Percentiles rank a stretch among this genome's conserved stretches.
These are phyloP conservation scores for Poecilus cupreus DNA, from an alignment of 2,888 invertebrate genomes.

Conservation along the genomic window DNA sequence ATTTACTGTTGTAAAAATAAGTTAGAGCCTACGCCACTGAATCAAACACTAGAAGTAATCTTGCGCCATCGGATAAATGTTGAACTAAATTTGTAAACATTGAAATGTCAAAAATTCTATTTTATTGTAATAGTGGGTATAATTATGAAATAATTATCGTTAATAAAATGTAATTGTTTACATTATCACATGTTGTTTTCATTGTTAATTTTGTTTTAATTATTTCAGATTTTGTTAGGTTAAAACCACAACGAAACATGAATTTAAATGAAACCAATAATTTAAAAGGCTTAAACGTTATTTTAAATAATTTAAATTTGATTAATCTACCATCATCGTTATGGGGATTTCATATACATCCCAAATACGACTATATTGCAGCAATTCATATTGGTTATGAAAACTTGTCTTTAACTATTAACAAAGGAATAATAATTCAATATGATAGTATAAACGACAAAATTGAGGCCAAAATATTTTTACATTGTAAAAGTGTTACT, in stretches of 20 bases:
- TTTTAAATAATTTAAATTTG: slow-evolving; percentile 63
- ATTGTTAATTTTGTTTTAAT: background rate
- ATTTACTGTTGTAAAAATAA: slow-evolving; percentile 46
- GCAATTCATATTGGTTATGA: slow-evolving; percentile 63
- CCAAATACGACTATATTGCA: slow-evolving; percentile 64
- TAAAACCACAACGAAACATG: background rate
- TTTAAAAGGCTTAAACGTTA: slow-evolving; percentile 39
- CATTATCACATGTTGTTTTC: background rate
- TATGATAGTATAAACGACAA: slow-evolving; percentile 58
- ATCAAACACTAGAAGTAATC: background rate
- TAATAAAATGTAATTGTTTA: background rate
- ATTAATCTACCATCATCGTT: slow-evolving; percentile 65
- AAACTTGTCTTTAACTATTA: slow-evolving; percentile 62
- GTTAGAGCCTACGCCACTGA: background rate
- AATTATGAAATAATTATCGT: background rate
- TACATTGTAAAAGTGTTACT: slow-evolving; percentile 63
- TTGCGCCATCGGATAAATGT: background rate
- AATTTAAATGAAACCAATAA: slow-evolving; percentile 12
- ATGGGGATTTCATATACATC: slow-evolving; percentile 66
- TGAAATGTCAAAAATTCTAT: background rate
- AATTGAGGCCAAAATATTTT: slow-evolving; percentile 62
- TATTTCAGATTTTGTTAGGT: background rate
- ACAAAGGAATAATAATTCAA: slow-evolving; percentile 64
- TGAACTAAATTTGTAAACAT: background rate
- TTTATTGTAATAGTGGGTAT: background rate